These are phyloP conservation scores for Plagiodera versicolora DNA, from an alignment of 2,888 invertebrate species.

Conservation along the genomic window DNA sequence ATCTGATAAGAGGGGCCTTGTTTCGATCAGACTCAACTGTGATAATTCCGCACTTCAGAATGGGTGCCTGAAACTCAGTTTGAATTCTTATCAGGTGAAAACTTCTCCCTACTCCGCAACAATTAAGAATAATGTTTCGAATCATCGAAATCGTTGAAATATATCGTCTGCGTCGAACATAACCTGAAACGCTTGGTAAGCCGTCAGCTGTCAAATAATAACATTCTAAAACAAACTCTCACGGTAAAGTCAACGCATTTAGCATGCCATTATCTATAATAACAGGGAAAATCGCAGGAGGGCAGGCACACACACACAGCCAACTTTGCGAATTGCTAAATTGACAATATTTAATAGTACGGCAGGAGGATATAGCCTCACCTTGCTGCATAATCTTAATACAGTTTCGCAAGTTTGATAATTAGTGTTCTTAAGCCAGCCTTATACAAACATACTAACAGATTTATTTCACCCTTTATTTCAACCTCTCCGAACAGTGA, in stretches of 20 bases:
- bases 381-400: conserved; percentile 55
- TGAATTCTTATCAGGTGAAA: neutral
- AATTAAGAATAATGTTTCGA: neutral
- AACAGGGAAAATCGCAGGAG: conserved; percentile 51
- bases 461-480: conserved; percentile 49
- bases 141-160: conserved; percentile 15
- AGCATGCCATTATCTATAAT: conserved; percentile 55
- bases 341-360: conserved; percentile 55
- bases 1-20: too few species aligned
- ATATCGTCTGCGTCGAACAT: conserved; percentile 22
- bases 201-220: conserved; percentile 52
- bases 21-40: too few species aligned
- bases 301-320: conserved; percentile 32
- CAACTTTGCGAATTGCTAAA: conserved; percentile 55
- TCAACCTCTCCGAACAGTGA: conserved; percentile 16
- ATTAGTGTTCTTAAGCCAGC: conserved; percentile 56
- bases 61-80: neutral
- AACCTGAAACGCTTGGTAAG: conserved; percentile 41
- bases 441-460: conserved; percentile 55
- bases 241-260: conserved; percentile 53
- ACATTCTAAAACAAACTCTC: conserved; percentile 51
- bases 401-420: conserved; percentile 57
- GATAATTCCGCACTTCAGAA: too few species aligned
- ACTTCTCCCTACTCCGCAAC: neutral
- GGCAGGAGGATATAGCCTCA: conserved; percentile 36